These are phyloP conservation scores for Poeciliopsis turneri DNA, from an alignment of 2,797 vertebrate species.

Conservation along the genomic window DNA sequence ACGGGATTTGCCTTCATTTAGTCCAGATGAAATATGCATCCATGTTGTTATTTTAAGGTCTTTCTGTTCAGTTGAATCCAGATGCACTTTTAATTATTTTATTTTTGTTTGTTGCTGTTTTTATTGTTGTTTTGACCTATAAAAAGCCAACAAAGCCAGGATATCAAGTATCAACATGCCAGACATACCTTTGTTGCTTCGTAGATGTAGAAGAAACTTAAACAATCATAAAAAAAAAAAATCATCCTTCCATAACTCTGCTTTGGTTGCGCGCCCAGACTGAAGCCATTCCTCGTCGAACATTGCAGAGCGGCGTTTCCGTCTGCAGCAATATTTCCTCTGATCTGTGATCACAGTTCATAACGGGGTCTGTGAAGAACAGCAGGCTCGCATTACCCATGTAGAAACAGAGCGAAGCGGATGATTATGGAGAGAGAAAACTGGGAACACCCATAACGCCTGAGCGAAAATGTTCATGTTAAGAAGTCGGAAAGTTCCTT, in stretches of 20 bases:
- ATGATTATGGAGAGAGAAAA: background rate
- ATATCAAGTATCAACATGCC: background rate
- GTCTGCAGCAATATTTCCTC: background rate
- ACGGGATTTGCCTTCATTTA: background rate
- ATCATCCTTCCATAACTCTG: background rate
- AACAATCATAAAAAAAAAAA: background rate
- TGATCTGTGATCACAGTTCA: conserved; percentile 7
- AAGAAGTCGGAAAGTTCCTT: background rate
- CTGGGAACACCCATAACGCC: background rate
- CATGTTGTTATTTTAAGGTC: background rate
- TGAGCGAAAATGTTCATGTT: background rate
- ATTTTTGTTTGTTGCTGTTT: background rate
- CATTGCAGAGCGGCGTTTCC: background rate
- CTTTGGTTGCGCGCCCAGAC: background rate
- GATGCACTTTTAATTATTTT: background rate
- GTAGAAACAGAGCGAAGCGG: background rate
- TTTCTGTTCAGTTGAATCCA: background rate
- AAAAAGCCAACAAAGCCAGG: background rate
- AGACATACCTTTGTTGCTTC: background rate
- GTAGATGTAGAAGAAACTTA: background rate
- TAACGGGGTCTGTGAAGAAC: background rate
- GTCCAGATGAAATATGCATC: background rate
- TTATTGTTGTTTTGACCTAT: background rate
- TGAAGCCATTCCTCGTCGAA: background rate
- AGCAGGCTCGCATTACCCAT: background rate